These are phyloP conservation scores for Bombus affinis DNA, from an alignment of 1,140 invertebrate species.

Conservation along the genomic window DNA sequence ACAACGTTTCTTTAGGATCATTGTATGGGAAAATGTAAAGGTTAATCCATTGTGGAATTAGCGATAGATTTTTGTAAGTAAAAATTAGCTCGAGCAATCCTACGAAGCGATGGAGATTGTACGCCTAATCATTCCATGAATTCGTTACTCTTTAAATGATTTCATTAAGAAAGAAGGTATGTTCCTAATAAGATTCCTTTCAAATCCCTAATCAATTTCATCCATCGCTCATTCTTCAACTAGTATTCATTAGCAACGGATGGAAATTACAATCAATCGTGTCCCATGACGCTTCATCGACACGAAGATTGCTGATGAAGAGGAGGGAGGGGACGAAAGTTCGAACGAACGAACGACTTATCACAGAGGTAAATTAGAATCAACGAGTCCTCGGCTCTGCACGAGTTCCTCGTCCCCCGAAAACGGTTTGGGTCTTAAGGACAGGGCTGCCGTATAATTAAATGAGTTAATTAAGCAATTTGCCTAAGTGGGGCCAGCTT, in stretches of 20 bases:
- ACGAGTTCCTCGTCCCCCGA: background rate
- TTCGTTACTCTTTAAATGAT: no score
- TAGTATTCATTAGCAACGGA: background rate
- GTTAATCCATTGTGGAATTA: background rate
- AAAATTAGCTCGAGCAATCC: background rate
- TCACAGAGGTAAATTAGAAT: conserved; percentile 40
- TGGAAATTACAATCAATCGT: background rate
- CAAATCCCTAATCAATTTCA: background rate
- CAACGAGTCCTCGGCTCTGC: conserved; percentile 20
- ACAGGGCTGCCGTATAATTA: conserved; percentile 58
- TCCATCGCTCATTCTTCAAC: background rate
- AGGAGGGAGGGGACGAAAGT: background rate
- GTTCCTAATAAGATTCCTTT: background rate
- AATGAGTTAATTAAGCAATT: conserved; percentile 68
- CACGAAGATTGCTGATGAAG: background rate
- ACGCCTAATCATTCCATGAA: no score
- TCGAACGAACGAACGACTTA: conserved; percentile 25
- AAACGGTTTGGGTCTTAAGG: conserved; percentile 19
- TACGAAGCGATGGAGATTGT: no score
- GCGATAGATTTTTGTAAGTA: background rate
- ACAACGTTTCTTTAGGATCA: no score
- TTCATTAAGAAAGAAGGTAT: no score
- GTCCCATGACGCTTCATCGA: background rate
- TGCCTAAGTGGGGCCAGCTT: conserved; percentile 42
- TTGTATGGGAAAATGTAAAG: no score